Evolutionary conservation across 2,797 vertebrate species (phyloP).

Genomic region (Enteromius anoplus): DNA sequence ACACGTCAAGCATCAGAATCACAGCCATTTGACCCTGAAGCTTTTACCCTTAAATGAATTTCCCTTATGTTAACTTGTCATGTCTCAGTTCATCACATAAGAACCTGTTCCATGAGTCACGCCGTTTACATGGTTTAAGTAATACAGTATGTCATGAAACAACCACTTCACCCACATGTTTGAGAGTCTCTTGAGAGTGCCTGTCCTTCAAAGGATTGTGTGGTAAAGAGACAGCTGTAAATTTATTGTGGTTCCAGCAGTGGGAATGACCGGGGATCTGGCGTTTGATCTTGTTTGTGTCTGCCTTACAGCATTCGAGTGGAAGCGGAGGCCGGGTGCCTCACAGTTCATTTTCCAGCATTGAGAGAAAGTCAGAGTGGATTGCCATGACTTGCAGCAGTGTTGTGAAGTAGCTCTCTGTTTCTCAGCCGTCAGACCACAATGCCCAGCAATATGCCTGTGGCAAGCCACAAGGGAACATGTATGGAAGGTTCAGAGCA

Average conservation of each 20-base stretch:
- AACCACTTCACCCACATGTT: slow-evolving; percentile 25
- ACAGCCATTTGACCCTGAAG: slow-evolving; percentile 4
- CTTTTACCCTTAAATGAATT: slow-evolving; percentile 34
- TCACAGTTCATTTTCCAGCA: slow-evolving; percentile 30
- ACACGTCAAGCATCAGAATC: slow-evolving; percentile 6
- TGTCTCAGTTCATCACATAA: slow-evolving; percentile 29
- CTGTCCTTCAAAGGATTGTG: slow-evolving; percentile 30
- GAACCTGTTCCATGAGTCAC: slow-evolving; percentile 29
- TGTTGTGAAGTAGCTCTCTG: slow-evolving; percentile 27
- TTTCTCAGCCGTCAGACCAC: slow-evolving; percentile 30
- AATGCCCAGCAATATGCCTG: slow-evolving; percentile 17
- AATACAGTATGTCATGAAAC: slow-evolving; percentile 19
- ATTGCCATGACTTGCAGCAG: slow-evolving; percentile 7
- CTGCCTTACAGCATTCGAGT: slow-evolving; percentile 10
- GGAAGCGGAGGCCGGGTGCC: slow-evolving; percentile 20
- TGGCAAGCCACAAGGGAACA: slow-evolving; percentile 20
- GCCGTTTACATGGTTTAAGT: slow-evolving; percentile 22
- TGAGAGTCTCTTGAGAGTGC: not conserved
- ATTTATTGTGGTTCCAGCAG: slow-evolving; percentile 34
- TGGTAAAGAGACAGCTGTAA: slow-evolving; percentile 31
- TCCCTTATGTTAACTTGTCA: slow-evolving; percentile 37
- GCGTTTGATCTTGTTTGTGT: not conserved
- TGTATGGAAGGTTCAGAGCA: slow-evolving; percentile 36
- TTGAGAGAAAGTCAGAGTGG: slow-evolving; percentile 14
- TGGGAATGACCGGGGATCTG: not conserved